A percentile compares a stretch with the other conserved stretches of the same genome.
phyloP scores from a whole-genome alignment of 2,888 invertebrate genomes.

The Sussaba pulchella region DNA sequence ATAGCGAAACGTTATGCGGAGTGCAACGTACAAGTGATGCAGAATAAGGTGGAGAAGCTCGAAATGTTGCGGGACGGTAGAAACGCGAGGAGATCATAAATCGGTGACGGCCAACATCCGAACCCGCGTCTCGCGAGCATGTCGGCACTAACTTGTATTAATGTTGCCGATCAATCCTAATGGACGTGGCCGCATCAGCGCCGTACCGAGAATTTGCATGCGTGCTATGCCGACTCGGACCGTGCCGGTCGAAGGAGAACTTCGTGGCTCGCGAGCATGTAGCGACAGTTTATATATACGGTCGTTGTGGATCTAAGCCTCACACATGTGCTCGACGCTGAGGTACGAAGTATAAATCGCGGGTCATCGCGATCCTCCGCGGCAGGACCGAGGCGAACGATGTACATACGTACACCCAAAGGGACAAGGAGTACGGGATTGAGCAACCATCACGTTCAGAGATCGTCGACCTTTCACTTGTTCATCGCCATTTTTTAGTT shows the following conservation, averaged over 20 bases:
- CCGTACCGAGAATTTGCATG: slow-evolving; percentile 73
- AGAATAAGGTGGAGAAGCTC: slow-evolving; percentile 58
- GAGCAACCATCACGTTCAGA: slow-evolving; percentile 45
- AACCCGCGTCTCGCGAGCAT: slow-evolving; percentile 76
- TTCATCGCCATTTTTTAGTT: not conserved
- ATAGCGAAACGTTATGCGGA: slow-evolving; percentile 33
- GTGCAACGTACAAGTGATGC: slow-evolving; percentile 29
- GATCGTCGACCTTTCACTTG: slow-evolving; percentile 30
- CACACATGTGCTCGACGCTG: slow-evolving; percentile 42
- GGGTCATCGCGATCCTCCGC: slow-evolving; percentile 76
- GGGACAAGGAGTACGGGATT: slow-evolving; percentile 3
- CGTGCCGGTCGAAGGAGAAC: slow-evolving; percentile 9
- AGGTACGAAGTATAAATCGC: slow-evolving; percentile 72
- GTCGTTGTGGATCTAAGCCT: not conserved
- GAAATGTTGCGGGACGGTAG: slow-evolving; percentile 64
- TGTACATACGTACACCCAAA: slow-evolving; percentile 23
- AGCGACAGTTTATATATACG: slow-evolving; percentile 4
- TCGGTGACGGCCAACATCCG: slow-evolving; percentile 70
- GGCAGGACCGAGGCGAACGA: slow-evolving; percentile 65
- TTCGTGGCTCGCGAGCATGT: slow-evolving; percentile 2
- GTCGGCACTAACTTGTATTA: slow-evolving; percentile 84
- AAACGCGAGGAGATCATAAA: slow-evolving; percentile 73
- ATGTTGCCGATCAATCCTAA: slow-evolving; percentile 84
- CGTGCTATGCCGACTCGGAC: slow-evolving; percentile 31
- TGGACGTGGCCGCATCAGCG: slow-evolving; percentile 81